Evolutionary conservation across 2,797 vertebrate species (phyloP), one percentile per base, ranked within the genome.

Genomic region (Chrosomus eos): DNA sequence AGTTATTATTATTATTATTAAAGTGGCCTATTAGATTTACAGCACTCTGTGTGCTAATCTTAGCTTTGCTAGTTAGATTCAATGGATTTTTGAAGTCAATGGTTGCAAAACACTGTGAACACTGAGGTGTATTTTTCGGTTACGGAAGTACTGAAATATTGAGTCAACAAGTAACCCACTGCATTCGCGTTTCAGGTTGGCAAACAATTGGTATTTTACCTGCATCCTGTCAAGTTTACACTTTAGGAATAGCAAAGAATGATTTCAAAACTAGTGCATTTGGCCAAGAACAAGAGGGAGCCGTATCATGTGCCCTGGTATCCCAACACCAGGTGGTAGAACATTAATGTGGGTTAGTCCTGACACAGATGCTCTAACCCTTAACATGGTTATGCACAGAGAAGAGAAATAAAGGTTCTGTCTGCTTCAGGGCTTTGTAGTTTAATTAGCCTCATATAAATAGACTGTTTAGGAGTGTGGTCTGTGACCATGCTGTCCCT

Each of bases 371-470:
- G 43, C 62, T 74, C 80, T 67, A 48, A 86, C 80, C 81, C 66
- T 87, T 81, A 67, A 68, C 66, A 62, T 38, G 13, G 28, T 16
- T 36, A 55, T 6, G 1, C 36, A 68, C 21, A 48, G 36, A 64
- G 4, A 36, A 80, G 55, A 60, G 33, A 76, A 72, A 68, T 62
- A 55, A 73, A 48, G 66, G 33, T 43, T 19, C 10, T 43, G 60
- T 81, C 64, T 75, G 76, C 80, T 77, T 87, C 36, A 64, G 68
- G 71, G 73, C 48, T 80, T 73, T 11, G 78, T 77, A 36, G 60
- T 85, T 86, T 87, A 84, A 84, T 89, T 87, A 86, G 74, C 40
- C 68, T 28, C 66, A 40, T 86, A 86, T 82, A 86, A 88, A 87
- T 78, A 78, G 85, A 5, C 53, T 82, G 79, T 78, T 88, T 85